Conservation (phyloP, 2,888 invertebrate species). For the Limnephilus lunatus region DNA sequence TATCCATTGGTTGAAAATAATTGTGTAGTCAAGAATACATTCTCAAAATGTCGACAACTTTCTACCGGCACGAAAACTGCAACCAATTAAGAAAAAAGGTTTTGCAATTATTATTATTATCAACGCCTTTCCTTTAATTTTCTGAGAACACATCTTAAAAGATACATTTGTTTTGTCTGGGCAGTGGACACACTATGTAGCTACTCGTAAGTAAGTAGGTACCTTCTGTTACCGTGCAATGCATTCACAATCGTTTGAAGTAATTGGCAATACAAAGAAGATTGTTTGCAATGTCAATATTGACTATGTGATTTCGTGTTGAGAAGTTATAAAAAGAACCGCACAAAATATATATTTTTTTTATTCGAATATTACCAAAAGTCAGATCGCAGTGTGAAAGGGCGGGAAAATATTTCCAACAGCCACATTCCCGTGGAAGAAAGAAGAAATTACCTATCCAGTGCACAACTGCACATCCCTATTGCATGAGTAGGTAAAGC, state of each 20-base stretch:
- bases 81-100: neutral
- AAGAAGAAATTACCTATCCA: neutral
- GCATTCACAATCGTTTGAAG: neutral
- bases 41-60: neutral
- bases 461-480: neutral
- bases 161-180: neutral
- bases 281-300: neutral
- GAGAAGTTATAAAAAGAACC: neutral
- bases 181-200: neutral
- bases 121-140: neutral
- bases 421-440: neutral
- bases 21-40: neutral
- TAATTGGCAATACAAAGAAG: neutral
- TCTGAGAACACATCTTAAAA: neutral
- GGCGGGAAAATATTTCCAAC: slow-evolving; percentile 16
- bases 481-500: neutral
- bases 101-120: neutral
- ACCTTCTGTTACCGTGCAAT: neutral
- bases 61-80: neutral
- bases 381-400: slow-evolving; percentile 18
- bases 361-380: neutral
- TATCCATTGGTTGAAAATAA: neutral
- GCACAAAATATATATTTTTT: neutral
- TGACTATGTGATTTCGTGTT: neutral
- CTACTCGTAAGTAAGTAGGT: neutral